phyloP scores from a whole-genome alignment of 2,888 invertebrate species.

The Cheilosia vernalis region DNA sequence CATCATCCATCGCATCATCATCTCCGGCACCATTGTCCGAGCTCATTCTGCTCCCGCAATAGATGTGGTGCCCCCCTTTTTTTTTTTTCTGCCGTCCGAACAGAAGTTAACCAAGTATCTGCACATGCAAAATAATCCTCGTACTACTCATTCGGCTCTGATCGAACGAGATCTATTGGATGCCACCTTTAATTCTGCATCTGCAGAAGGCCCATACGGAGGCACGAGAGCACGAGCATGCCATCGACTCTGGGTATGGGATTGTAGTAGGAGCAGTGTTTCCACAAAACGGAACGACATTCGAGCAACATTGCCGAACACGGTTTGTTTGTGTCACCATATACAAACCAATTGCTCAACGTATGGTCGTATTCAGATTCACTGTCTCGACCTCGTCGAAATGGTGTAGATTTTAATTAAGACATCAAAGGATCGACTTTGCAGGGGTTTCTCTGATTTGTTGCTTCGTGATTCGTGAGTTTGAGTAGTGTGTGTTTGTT shows the following conservation, averaged over 20 bases:
- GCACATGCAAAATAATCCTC: conserved; percentile 67
- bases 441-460: conserved; percentile 57
- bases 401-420: conserved; percentile 76
- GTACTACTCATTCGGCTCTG: conserved; percentile 45
- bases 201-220: conserved; percentile 52
- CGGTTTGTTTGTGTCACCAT: conserved; percentile 67
- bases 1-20: conserved; percentile 50
- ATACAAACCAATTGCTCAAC: conserved; percentile 73
- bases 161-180: conserved; percentile 71
- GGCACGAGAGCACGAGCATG: conserved; percentile 35
- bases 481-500: background rate
- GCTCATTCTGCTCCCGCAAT: conserved; percentile 30
- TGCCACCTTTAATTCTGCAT: conserved; percentile 67
- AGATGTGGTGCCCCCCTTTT: conserved; percentile 3
- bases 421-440: conserved; percentile 74
- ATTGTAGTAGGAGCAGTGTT: conserved; percentile 28
- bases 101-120: conserved; percentile 63
- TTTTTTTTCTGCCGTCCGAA: conserved; percentile 8
- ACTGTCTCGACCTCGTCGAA: conserved; percentile 27
- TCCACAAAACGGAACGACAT: conserved; percentile 45
- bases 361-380: conserved; percentile 25
- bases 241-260: conserved; percentile 25
- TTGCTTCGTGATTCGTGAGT: conserved; percentile 53
- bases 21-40: conserved; percentile 52
- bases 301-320: conserved; percentile 51